These are phyloP conservation scores for Sebastes oblongus DNA, from an alignment of 2,797 vertebrate species.

Conservation along the genomic window DNA sequence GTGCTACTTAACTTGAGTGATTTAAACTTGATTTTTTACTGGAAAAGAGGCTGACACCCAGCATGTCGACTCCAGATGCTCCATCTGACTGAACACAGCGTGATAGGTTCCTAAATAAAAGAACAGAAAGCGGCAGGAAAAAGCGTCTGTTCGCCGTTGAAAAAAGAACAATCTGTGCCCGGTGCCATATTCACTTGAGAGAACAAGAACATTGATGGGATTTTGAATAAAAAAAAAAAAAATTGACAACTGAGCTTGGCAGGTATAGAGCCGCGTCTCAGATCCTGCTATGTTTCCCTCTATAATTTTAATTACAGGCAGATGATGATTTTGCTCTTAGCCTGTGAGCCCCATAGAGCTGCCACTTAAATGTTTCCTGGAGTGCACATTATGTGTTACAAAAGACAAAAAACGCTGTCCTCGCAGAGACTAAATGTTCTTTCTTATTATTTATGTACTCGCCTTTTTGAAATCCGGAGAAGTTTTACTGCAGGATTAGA, in stretches of 20 bases:
- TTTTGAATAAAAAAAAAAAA: conserved; percentile 44
- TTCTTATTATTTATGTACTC: conserved; percentile 29
- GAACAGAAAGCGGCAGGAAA: conserved; percentile 20
- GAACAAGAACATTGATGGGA: conserved; percentile 10
- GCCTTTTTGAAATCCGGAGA: conserved; percentile 12
- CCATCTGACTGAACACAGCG: conserved; percentile 10
- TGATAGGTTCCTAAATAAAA: conserved; percentile 42
- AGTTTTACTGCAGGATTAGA: not conserved
- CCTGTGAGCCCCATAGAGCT: not conserved
- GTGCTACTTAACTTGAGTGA: not conserved
- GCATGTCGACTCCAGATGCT: conserved; percentile 10
- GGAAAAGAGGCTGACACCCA: not conserved
- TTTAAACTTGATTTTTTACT: not conserved
- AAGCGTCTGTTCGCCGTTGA: conserved; percentile 16
- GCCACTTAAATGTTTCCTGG: conserved; percentile 38
- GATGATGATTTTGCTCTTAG: conserved; percentile 27
- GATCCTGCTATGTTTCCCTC: not conserved
- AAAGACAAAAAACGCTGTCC: not conserved
- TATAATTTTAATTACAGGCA: conserved; percentile 32
- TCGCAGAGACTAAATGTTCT: conserved; percentile 17
- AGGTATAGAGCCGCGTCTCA: not conserved
- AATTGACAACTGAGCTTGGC: conserved; percentile 9
- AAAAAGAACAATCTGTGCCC: conserved; percentile 9
- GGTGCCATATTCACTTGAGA: not conserved
- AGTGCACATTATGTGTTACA: conserved; percentile 24